Evolutionary conservation across 2,113 vertebrate genomes (phyloP).

Genomic region (Oncorhynchus tshawytscha): DNA sequence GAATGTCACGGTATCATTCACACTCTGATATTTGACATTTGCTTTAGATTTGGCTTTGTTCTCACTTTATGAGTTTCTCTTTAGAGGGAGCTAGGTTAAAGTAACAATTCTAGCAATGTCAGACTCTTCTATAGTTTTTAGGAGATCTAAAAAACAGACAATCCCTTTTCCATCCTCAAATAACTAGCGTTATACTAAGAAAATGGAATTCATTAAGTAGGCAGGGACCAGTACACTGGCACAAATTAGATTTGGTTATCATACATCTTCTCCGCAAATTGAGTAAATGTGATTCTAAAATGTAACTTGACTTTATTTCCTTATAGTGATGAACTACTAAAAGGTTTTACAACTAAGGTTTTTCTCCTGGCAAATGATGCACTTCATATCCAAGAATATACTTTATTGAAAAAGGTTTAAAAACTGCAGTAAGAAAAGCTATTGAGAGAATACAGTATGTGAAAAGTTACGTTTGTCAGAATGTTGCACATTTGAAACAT

Average conservation of each 20-base stretch:
- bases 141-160: conserved; percentile 1
- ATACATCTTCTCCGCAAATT: too few species aligned
- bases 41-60: neutral
- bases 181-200: too few species aligned
- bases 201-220: too few species aligned
- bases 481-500: conserved; percentile 15
- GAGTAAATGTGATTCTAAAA: neutral
- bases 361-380: too few species aligned
- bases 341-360: too few species aligned
- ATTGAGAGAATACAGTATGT: neutral
- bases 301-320: neutral
- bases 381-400: conserved; percentile 37
- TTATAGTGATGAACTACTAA: too few species aligned
- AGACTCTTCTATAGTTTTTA: neutral
- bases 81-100: too few species aligned
- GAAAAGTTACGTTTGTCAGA: conserved; percentile 26
- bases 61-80: neutral
- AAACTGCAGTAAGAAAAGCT: conserved; percentile 19
- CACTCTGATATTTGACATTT: neutral
- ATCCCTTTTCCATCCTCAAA: neutral
- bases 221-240: too few species aligned
- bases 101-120: neutral
- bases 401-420: conserved; percentile 54
- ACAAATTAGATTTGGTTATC: too few species aligned
- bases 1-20: too few species aligned